Percentiles rank a stretch among this genome's conserved stretches.
Conservation (phyloP, 1,140 invertebrate genomes). For the Zaprionus capensis region DNA sequence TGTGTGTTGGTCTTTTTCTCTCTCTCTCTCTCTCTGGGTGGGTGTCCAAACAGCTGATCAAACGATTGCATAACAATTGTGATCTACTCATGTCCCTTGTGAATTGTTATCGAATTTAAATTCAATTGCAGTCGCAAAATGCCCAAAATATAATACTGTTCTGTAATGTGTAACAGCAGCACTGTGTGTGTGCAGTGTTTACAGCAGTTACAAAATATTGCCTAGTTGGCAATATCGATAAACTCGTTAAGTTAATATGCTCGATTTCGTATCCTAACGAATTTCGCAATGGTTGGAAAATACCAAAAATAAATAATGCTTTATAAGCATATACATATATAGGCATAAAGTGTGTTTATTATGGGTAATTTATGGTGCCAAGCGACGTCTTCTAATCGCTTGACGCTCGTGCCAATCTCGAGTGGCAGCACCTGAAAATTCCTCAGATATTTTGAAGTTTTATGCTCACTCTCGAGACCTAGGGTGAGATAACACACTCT, state of each 20-base stretch:
- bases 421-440: constrained; percentile 40
- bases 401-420: constrained; percentile 28
- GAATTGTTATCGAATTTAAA: constrained; percentile 16
- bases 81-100: neutral
- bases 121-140: neutral
- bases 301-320: neutral
- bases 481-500: constrained; percentile 23
- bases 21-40: constrained; percentile 8
- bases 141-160: neutral
- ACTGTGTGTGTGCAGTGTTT: too few species aligned
- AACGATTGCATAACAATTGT: constrained; percentile 41
- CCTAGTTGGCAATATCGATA: neutral
- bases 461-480: constrained; percentile 22
- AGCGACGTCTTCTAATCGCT: constrained; percentile 13
- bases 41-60: constrained; percentile 38
- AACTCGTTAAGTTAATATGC: neutral
- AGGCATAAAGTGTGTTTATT: neutral
- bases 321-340: too few species aligned
- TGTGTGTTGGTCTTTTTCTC: neutral
- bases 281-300: neutral
- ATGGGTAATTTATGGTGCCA: constrained; percentile 26
- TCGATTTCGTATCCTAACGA: constrained; percentile 6
- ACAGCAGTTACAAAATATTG: neutral
- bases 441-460: constrained; percentile 17
- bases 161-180: too few species aligned